Percentiles rank a stretch among this genome's conserved stretches.
phyloP scores from a whole-genome alignment of 1,140 invertebrate species.

The Calycopis cecrops region DNA sequence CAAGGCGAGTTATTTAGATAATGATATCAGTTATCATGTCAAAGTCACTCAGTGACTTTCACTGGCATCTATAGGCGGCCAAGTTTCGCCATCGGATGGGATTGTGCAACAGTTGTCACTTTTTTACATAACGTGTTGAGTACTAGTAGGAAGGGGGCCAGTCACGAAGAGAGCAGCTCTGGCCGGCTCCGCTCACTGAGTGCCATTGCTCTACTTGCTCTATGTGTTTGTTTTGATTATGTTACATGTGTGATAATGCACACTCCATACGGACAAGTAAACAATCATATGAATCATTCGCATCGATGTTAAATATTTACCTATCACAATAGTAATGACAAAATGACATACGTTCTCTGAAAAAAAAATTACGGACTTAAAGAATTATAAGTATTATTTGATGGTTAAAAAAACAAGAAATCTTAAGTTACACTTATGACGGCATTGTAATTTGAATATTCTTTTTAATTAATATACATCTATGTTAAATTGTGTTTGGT shows the following conservation, averaged over 20 bases:
- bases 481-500: constrained; percentile 4
- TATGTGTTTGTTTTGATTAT: constrained; percentile 9
- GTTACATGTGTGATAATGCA: background rate
- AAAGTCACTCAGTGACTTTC: constrained; percentile 70
- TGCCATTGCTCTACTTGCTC: background rate
- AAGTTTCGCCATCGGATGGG: constrained; percentile 68
- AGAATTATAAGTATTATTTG: too few relatives aligned
- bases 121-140: constrained; percentile 63
- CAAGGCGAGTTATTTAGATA: constrained; percentile 19
- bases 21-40: constrained; percentile 42
- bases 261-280: too few relatives aligned
- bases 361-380: too few relatives aligned
- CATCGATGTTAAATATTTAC: too few relatives aligned
- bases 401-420: too few relatives aligned
- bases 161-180: constrained; percentile 11
- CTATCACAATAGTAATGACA: too few relatives aligned
- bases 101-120: constrained; percentile 70
- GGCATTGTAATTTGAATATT: background rate
- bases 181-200: constrained; percentile 10
- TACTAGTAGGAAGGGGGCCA: constrained; percentile 19
- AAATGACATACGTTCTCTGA: too few relatives aligned
- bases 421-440: too few relatives aligned
- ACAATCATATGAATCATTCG: too few relatives aligned
- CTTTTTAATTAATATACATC: background rate
- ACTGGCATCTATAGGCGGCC: constrained; percentile 64